These are phyloP conservation scores for Sorex fumeus DNA, from an alignment of 2,113 vertebrate genomes.

Conservation along the genomic window DNA sequence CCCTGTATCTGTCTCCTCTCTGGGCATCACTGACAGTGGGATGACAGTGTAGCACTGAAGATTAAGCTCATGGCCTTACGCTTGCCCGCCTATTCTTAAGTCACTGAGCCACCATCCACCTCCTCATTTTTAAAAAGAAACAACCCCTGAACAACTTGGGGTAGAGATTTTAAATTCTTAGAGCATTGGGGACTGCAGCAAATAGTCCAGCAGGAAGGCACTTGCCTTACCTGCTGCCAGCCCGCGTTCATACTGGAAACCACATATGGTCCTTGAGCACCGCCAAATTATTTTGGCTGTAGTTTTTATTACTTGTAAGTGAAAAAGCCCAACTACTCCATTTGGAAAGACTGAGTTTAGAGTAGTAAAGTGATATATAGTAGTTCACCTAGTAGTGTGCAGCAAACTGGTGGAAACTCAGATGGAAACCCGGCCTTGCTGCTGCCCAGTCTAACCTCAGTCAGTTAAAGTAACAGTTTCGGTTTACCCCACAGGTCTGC, in stretches of 20 bases:
- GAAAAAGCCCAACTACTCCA: not conserved
- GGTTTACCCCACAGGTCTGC: slow-evolving; percentile 44
- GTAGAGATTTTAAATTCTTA: slow-evolving; percentile 21
- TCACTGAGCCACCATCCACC: not conserved
- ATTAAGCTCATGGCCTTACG: too few relatives aligned
- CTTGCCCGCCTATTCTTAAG: too few relatives aligned
- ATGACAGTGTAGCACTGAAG: too few relatives aligned
- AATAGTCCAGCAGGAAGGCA: too few relatives aligned
- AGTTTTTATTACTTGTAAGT: slow-evolving; percentile 15
- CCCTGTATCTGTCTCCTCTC: too few relatives aligned
- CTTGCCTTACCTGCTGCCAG: too few relatives aligned
- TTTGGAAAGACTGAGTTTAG: slow-evolving; percentile 38
- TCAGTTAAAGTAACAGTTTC: not conserved
- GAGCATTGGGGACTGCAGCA: too few relatives aligned
- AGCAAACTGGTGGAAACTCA: not conserved
- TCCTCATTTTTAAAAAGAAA: slow-evolving; percentile 47
- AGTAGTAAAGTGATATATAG: slow-evolving; percentile 29
- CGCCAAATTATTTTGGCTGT: not conserved
- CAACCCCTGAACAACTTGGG: not conserved
- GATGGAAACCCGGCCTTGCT: not conserved
- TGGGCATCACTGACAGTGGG: too few relatives aligned
- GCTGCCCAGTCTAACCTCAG: not conserved
- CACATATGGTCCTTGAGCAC: too few relatives aligned
- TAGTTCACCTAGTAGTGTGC: not conserved
- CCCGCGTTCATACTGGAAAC: too few relatives aligned